A percentile compares a stretch with the other conserved stretches of the same genome.
Conservation (phyloP, 2,797 vertebrate genomes). For the Dermochelys coriacea region DNA sequence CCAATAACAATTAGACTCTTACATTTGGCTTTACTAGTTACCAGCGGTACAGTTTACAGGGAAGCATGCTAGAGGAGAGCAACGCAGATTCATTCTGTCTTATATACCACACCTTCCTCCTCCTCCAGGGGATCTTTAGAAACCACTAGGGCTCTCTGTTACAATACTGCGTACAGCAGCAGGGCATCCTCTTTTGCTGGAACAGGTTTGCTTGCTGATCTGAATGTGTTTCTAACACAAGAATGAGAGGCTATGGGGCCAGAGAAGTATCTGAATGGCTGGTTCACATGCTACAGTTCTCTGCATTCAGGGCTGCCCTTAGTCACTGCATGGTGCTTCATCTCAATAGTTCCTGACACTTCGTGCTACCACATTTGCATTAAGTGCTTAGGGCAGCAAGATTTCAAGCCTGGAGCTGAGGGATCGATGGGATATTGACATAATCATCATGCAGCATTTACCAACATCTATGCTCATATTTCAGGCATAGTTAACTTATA, state of each 20-base stretch:
- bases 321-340: background rate
- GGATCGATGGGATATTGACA: background rate
- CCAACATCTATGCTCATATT: no score
- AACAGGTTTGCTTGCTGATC: background rate
- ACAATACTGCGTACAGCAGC: background rate
- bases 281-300: background rate
- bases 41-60: background rate
- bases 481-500: no score
- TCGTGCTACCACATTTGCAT: background rate
- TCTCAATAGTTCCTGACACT: background rate
- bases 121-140: background rate
- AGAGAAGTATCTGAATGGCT: background rate
- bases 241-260: background rate
- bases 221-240: background rate
- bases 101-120: accelerated
- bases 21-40: background rate
- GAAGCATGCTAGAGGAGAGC: background rate
- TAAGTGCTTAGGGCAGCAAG: background rate
- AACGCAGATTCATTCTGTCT: accelerated
- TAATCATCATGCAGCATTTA: background rate
- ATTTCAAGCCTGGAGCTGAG: accelerated
- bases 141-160: background rate
- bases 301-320: background rate
- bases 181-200: background rate
- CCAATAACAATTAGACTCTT: accelerated